Base-by-base conservation (phyloP, 2,797 vertebrate genomes). In the Furcifer pardalis region DNA sequence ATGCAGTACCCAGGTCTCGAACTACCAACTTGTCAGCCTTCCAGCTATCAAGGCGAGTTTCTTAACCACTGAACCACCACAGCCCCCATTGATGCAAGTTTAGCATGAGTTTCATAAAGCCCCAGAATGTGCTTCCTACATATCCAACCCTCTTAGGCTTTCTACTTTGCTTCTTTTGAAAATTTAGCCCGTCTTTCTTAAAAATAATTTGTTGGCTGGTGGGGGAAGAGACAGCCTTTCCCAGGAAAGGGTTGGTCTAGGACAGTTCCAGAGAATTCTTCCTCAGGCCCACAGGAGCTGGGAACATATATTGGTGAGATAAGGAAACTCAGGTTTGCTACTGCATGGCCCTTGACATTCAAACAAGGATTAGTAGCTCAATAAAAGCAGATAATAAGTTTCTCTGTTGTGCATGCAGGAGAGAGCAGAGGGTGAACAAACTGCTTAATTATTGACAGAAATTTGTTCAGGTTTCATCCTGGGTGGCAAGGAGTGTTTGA, bases 301-400 rank as follows among this genome's bases (percentile, higher is more conserved):
- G 32, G 30, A 62, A 40, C 19, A 73, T 37, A 62, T 73, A 62
- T 27, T 30, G 46, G 9, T 63, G 56, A 74, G 69, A 73, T 82
- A 74, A n/a, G 63, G 27, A 46, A 46, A 23, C 30, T 72, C 59
- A 25, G n/a, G 35, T 42, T 37, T 49, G 71, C 81, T 74, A 73
- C 80, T 62, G 69, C 46, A 10, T 44, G 60, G 80, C 19, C 76
- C n/a, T 62, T 32, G 27, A 56, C 52, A 77, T 7, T 40, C 60
- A 62, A 42, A 73, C 30, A 23, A 40, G 68, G 4, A 60, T 82
- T 73, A 74, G 30, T 30, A 15, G n/a, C 32, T 21, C 40, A 63
- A 63, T 74, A 82, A 63, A 82, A 74, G 71, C 35, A 82, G 71
- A 49, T 74, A 46, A n/a, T 74, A 73, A 9, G 81, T 63, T 74